These are phyloP conservation scores for Psittacus erithacus DNA, from an alignment of 2,113 vertebrate species.

Conservation along the genomic window DNA sequence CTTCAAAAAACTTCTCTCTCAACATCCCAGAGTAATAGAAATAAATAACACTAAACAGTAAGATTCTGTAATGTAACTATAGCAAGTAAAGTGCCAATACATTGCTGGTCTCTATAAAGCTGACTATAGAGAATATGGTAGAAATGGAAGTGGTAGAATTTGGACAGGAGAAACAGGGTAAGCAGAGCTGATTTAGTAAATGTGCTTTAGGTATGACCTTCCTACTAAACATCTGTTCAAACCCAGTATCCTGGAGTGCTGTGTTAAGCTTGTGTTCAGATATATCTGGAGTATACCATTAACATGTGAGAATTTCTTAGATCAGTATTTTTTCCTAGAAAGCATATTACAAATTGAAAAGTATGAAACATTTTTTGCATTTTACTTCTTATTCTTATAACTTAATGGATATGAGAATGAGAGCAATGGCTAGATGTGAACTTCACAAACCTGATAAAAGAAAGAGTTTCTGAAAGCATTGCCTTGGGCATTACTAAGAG, in stretches of 20 bases:
- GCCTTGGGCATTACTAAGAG: conserved; percentile 69
- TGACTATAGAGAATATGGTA: not conserved
- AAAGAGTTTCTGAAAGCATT: conserved; percentile 86
- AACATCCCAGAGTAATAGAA: not conserved
- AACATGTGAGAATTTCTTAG: not conserved
- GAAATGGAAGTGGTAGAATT: not conserved
- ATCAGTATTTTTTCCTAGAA: not conserved
- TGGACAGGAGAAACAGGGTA: not conserved
- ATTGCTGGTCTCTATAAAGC: not conserved
- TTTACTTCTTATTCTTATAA: not conserved
- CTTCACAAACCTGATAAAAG: conserved; percentile 85
- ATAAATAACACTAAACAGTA: not conserved
- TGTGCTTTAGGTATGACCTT: not conserved
- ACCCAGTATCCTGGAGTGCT: not conserved
- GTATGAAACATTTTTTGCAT: not conserved
- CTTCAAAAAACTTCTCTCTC: not conserved
- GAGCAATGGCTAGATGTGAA: not conserved
- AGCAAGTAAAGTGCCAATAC: not conserved
- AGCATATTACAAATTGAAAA: not conserved
- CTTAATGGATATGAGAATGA: not conserved
- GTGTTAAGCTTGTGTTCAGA: not conserved
- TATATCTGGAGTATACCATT: not conserved
- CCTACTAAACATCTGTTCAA: not conserved
- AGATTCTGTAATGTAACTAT: not conserved
- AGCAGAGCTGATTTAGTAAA: not conserved